Percentiles rank a stretch among this genome's conserved stretches.
Conservation (phyloP, 2,113 vertebrate genomes). For the Petaurus breviceps region DNA sequence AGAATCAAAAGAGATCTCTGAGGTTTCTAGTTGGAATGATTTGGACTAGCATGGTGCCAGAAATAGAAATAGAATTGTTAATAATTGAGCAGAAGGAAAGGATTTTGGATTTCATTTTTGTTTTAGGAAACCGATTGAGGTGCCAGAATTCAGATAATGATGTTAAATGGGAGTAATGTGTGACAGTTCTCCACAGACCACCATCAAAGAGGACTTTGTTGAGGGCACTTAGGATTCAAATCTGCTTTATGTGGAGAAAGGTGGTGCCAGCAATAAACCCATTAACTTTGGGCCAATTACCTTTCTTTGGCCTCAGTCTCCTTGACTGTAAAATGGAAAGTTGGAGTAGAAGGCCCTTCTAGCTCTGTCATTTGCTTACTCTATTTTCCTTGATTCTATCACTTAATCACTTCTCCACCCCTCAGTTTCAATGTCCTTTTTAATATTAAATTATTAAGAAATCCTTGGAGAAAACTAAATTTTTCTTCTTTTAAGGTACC, state of each 20-base stretch:
- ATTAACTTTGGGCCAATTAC: neutral
- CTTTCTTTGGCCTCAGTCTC: neutral
- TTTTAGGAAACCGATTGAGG: neutral
- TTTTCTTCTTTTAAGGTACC: constrained; percentile 55
- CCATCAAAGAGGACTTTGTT: neutral
- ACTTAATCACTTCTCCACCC: constrained; percentile 46
- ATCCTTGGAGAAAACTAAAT: constrained; percentile 55
- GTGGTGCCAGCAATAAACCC: neutral
- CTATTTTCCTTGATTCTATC: constrained; percentile 22
- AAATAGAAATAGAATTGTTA: neutral
- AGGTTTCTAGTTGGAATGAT: neutral
- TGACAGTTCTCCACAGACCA: neutral
- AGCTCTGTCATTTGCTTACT: neutral
- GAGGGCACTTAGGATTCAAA: neutral
- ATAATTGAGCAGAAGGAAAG: neutral
- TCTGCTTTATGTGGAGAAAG: neutral
- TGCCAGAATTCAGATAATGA: neutral
- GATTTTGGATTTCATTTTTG: neutral
- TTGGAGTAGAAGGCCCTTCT: neutral
- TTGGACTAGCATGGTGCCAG: neutral
- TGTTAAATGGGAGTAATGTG: neutral
- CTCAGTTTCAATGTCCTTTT: constrained; percentile 45
- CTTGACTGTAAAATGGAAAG: neutral
- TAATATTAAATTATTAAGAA: constrained; percentile 43
- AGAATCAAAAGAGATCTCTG: neutral